These are phyloP conservation scores for Drosophila basisetae DNA, from an alignment of 2,888 invertebrate species.

Conservation along the genomic window DNA sequence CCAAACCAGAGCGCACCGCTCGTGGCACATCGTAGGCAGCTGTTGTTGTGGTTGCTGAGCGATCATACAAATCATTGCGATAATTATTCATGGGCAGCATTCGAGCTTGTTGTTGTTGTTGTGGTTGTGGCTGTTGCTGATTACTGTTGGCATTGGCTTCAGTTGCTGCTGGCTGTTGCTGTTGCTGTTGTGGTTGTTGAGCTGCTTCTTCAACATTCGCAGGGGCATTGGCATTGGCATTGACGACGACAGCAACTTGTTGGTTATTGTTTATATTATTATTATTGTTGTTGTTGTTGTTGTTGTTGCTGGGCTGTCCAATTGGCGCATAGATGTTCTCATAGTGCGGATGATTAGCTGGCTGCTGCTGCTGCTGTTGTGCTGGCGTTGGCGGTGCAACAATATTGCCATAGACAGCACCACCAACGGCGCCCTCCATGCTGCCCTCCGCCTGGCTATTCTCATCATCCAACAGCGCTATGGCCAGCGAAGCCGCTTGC, in stretches of 20 bases:
- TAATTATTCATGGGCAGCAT: conserved; percentile 80
- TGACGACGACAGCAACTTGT: conserved; percentile 69
- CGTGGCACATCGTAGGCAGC: conserved; percentile 84
- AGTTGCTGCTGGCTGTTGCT: conserved; percentile 37
- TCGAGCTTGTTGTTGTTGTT: conserved; percentile 62
- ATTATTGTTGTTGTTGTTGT: conserved; percentile 22
- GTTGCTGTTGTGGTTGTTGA: conserved; percentile 45
- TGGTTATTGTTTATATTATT: conserved; percentile 42
- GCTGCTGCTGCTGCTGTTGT: conserved; percentile 59
- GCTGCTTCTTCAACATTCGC: conserved; percentile 70
- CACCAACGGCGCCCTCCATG: conserved; percentile 87
- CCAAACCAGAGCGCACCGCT: conserved; percentile 83
- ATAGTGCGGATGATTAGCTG: conserved; percentile 85
- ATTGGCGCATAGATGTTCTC: conserved; percentile 87
- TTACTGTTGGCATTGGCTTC: conserved; percentile 55
- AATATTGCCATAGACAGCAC: conserved; percentile 77
- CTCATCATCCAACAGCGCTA: conserved; percentile 86
- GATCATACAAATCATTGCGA: conserved; percentile 85
- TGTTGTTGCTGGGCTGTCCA: conserved; percentile 81
- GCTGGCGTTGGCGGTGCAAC: conserved; percentile 51
- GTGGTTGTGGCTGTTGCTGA: conserved; percentile 49
- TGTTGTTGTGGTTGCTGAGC: conserved; percentile 67
- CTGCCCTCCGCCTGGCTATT: conserved; percentile 87
- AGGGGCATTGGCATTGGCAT: conserved; percentile 81
- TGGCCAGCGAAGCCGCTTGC: conserved; percentile 82